These are phyloP conservation scores for Eubasilissa splendida DNA, from an alignment of 2,888 invertebrate genomes.

Conservation along the genomic window DNA sequence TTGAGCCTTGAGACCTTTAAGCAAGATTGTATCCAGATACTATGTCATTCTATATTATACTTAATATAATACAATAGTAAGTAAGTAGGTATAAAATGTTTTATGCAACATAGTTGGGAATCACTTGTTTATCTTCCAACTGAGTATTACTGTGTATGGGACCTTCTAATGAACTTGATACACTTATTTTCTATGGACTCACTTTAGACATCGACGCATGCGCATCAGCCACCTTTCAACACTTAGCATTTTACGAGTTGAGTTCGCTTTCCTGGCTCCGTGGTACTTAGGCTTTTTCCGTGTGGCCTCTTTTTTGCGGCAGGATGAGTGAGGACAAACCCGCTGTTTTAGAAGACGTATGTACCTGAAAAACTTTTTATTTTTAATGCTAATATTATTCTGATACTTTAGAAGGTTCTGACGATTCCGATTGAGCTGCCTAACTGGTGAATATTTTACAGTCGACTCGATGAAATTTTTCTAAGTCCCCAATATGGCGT, in stretches of 20 bases:
- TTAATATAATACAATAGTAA: no score
- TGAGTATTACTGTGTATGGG: no score
- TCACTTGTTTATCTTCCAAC: no score
- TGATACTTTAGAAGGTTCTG: constrained; percentile 15
- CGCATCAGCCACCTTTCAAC: constrained; percentile 73
- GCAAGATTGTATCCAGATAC: no score
- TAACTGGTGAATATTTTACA: constrained; percentile 71
- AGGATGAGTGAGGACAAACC: constrained; percentile 80
- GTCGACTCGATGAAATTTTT: constrained; percentile 71
- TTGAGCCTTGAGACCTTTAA: no score
- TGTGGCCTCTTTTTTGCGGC: constrained; percentile 57
- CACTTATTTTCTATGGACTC: neutral
- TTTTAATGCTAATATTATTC: constrained; percentile 28
- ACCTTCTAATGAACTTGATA: no score
- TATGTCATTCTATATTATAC: no score
- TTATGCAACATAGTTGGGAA: no score
- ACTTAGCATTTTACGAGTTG: constrained; percentile 71
- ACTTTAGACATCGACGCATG: constrained; percentile 68
- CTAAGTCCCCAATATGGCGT: constrained; percentile 92
- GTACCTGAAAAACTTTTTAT: constrained; percentile 64
- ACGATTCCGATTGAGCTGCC: constrained; percentile 59
- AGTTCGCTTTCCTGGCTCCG: constrained; percentile 60
- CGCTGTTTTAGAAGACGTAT: constrained; percentile 74
- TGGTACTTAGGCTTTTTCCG: constrained; percentile 60
- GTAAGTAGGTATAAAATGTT: no score